Base-by-base conservation (phyloP, 2,797 vertebrate species). In the Acridotheres tristis region DNA sequence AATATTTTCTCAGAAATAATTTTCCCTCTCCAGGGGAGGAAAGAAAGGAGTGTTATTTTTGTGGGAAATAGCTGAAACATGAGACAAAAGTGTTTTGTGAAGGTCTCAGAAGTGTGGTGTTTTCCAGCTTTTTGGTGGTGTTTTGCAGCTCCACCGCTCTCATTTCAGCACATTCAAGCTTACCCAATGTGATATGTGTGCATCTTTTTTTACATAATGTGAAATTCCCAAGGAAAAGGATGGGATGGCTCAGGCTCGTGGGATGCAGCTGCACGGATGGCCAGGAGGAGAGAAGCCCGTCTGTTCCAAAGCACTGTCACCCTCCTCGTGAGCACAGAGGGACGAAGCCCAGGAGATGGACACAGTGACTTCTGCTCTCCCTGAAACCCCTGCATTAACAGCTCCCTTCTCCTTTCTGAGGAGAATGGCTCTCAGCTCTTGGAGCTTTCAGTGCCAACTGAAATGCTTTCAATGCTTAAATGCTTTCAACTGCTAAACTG, bases 321-420 rank as follows among this genome's bases (percentile, higher is more conserved):
- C 0, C 9, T 40, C 21, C 40, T 32, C 0, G 0, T 30, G 50
- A 25, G 21, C 30, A 6, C n/a, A 0, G 1, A 54, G 42, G 38
- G 32, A 29, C 0, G 0, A 84, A 68, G 30, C 43, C 69, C 4
- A 0, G 16, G 54, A 54, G 47, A 27, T 16, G 29, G 5, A 3
- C 1, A 7, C 30, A 7, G 30, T 23, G 71, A 8, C 15, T 82
- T 48, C 51, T 51, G 29, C 18, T 76, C 38, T 40, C n/a, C 2
- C 0, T 5, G 10, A 62, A 66, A 10, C 7, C 53, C 36, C 55
- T n/a, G n/a, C 34, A 23, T 19, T 25, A 38, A 8, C 66, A 42
- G 1, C n/a, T n/a, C 4, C 10, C 16, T 53, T 2, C 1, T 11
- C 68, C 40, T 73, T 75, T 79, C 57, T 76, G 50, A 53, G 59